Percentiles rank a stretch among this genome's conserved stretches.
These are phyloP conservation scores for Arizona elegans DNA, from an alignment of 2,113 vertebrate genomes.

Conservation along the genomic window DNA sequence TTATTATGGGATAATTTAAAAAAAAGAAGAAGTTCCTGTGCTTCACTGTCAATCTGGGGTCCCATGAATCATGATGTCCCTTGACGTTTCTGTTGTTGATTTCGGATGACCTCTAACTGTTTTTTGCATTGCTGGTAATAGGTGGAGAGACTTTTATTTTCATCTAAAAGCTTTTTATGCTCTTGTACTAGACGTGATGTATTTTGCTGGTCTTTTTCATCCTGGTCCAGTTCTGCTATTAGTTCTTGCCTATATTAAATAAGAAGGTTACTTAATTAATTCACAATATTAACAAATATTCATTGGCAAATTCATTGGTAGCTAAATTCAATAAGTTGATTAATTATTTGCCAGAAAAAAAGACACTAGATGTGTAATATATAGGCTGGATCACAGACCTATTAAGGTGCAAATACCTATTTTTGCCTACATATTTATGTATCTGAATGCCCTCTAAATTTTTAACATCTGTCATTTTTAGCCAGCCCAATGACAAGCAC, in stretches of 20 bases:
- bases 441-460: neutral
- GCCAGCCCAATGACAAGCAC: neutral
- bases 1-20: constrained; percentile 56
- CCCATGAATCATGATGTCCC: constrained; percentile 90
- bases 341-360: constrained; percentile 15
- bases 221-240: constrained; percentile 98
- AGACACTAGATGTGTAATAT: neutral
- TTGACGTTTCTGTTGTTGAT: constrained; percentile 97
- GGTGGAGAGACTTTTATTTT: constrained; percentile 98
- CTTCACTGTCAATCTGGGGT: constrained; percentile 66
- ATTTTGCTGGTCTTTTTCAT: constrained; percentile 99
- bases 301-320: neutral
- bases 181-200: constrained; percentile 98
- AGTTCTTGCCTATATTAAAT: constrained; percentile 84
- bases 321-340: neutral
- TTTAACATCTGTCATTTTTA: neutral
- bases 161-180: constrained; percentile 98
- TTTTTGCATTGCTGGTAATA: constrained; percentile 99
- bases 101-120: constrained; percentile 95
- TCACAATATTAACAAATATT: neutral
- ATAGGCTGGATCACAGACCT: neutral
- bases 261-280: neutral
- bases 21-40: constrained; percentile 67
- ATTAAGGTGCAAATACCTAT: neutral
- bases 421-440: neutral